These are phyloP conservation scores for Polietes domitor DNA, from an alignment of 2,888 invertebrate species.

Conservation along the genomic window DNA sequence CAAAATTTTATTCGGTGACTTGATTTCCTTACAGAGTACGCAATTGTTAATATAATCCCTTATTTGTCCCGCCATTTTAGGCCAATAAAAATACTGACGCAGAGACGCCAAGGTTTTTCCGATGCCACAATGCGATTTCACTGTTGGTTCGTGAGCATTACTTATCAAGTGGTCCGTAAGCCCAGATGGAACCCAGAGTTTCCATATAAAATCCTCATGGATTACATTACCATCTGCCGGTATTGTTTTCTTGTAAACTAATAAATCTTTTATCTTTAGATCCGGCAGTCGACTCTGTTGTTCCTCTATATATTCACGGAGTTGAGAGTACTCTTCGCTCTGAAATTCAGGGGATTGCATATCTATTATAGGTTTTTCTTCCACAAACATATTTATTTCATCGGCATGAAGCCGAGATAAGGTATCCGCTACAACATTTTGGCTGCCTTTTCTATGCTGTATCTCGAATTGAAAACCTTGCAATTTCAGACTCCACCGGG, in stretches of 20 bases:
- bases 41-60: neutral
- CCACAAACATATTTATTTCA: neutral
- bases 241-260: slow-evolving; percentile 26
- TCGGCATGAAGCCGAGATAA: neutral
- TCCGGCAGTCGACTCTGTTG: slow-evolving; percentile 2
- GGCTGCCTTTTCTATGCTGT: neutral
- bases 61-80: neutral
- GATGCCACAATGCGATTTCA: neutral
- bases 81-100: neutral
- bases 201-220: slow-evolving; percentile 26
- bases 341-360: neutral
- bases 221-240: slow-evolving; percentile 8
- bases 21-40: neutral
- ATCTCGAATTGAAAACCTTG: slow-evolving; percentile 4
- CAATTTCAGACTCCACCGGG: slow-evolving; percentile 52
- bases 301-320: neutral
- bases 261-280: slow-evolving; percentile 17
- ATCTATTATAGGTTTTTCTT: neutral
- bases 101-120: neutral
- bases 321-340: neutral
- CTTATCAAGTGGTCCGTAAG: neutral
- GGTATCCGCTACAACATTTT: neutral
- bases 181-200: slow-evolving; percentile 6
- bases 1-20: neutral
- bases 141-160: slow-evolving; percentile 1